Percentiles rank a stretch among this genome's conserved stretches.
phyloP scores from a whole-genome alignment of 2,888 invertebrate species.

The Mythimna ferrago region DNA sequence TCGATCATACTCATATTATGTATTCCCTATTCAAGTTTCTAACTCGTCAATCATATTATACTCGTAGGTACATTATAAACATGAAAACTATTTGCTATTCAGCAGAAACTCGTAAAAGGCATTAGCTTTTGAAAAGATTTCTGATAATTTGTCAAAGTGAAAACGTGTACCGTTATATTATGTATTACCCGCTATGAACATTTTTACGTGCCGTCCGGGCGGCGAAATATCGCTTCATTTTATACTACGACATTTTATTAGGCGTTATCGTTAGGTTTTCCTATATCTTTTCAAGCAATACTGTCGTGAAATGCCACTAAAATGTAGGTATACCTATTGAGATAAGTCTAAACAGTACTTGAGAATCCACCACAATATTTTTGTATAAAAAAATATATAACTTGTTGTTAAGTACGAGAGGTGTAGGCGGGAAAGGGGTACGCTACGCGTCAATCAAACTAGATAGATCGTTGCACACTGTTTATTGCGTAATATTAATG shows the following conservation, averaged over 20 bases:
- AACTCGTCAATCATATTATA: slow-evolving; percentile 11
- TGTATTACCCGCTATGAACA: neutral
- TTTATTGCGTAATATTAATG: no score
- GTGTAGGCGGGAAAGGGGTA: no score
- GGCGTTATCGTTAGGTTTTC: neutral
- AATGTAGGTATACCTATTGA: neutral
- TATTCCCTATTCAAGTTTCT: neutral
- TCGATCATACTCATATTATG: no score
- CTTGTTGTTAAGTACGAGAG: no score
- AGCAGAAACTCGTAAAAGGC: neutral
- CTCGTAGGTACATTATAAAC: slow-evolving; percentile 18
- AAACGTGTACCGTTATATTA: neutral
- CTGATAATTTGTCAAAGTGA: slow-evolving; percentile 26
- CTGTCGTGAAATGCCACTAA: neutral
- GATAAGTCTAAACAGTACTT: neutral
- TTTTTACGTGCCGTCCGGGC: neutral
- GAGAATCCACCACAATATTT: no score
- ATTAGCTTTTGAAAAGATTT: slow-evolving; percentile 14
- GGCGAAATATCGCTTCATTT: neutral
- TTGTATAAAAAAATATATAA: no score
- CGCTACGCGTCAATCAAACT: no score
- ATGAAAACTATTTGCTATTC: neutral
- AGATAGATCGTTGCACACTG: no score
- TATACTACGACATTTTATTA: slow-evolving; percentile 8
- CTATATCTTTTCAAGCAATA: neutral